phyloP scores from a whole-genome alignment of 1,140 invertebrate genomes.

The Plodia interpunctella region DNA sequence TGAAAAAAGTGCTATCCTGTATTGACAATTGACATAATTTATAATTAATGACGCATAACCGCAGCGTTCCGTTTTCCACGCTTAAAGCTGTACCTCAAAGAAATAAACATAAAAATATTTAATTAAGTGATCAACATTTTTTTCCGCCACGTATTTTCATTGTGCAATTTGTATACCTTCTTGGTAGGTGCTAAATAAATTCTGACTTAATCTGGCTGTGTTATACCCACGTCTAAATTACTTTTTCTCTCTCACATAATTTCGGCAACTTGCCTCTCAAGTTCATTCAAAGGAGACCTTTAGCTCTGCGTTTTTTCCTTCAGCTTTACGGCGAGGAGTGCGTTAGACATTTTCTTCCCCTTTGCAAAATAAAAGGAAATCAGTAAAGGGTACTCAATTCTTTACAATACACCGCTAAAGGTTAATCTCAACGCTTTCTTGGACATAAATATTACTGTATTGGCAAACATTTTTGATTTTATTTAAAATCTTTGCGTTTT shows the following conservation, averaged over 20 bases:
- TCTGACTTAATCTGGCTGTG: constrained; percentile 21
- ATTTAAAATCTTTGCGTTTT: too few relatives aligned
- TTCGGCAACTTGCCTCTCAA: constrained; percentile 25
- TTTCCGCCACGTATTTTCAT: background rate
- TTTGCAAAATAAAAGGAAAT: constrained; percentile 16
- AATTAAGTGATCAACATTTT: background rate
- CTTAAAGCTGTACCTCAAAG: background rate
- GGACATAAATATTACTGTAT: background rate
- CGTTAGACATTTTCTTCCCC: constrained; percentile 28
- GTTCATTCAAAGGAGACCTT: constrained; percentile 46
- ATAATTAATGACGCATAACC: too few relatives aligned
- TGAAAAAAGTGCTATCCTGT: too few relatives aligned
- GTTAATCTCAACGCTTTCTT: background rate
- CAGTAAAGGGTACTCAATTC: constrained; percentile 2
- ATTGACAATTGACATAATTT: too few relatives aligned
- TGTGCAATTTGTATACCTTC: background rate
- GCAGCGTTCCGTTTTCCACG: too few relatives aligned
- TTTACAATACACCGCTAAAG: background rate
- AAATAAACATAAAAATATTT: background rate
- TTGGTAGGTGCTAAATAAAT: background rate
- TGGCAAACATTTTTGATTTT: background rate
- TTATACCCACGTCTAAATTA: constrained; percentile 42
- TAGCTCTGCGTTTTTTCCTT: constrained; percentile 41
- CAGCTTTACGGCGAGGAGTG: constrained; percentile 22
- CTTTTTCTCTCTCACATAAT: constrained; percentile 36